Percentiles rank a stretch among this genome's conserved stretches.
phyloP scores from a whole-genome alignment of 1,140 invertebrate species.

The Cheumatopsyche charites region DNA sequence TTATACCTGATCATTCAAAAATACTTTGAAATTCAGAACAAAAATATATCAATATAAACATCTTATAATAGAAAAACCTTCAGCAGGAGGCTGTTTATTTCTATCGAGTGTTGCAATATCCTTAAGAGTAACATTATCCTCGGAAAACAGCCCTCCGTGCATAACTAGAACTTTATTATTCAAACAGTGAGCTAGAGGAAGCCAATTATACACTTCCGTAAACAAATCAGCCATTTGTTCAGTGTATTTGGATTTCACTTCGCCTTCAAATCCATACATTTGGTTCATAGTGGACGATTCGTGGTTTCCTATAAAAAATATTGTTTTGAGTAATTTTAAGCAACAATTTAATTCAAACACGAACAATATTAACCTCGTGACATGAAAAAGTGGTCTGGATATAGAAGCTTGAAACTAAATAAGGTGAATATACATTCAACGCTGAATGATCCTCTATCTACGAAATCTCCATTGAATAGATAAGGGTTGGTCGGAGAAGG shows the following conservation, averaged over 20 bases:
- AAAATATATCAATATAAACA: background rate
- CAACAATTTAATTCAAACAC: background rate
- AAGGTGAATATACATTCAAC: constrained; percentile 99
- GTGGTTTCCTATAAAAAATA: constrained; percentile 86
- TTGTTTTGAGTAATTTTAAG: constrained; percentile 11
- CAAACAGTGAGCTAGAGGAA: constrained; percentile 95
- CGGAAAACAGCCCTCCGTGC: constrained; percentile 93
- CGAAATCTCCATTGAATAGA: constrained; percentile 98
- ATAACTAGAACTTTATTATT: constrained; percentile 92
- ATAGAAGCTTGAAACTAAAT: constrained; percentile 96
- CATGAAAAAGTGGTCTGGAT: constrained; percentile 98
- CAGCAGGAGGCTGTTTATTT: constrained; percentile 96
- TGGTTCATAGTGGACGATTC: constrained; percentile 99
- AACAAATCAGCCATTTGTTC: constrained; percentile 95
- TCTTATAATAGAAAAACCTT: constrained; percentile 64
- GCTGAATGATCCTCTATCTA: constrained; percentile 98
- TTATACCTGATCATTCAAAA: constrained; percentile 66
- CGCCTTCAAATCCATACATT: constrained; percentile 98
- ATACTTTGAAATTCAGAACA: background rate
- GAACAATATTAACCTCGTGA: constrained; percentile 77
- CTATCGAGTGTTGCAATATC: constrained; percentile 88
- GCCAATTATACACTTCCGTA: constrained; percentile 98
- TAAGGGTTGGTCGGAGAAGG: constrained; percentile 97
- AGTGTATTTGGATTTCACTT: constrained; percentile 95
- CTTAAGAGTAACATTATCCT: constrained; percentile 88